phyloP scores from a whole-genome alignment of 2,888 invertebrate species.

The Galerucella calmariensis region DNA sequence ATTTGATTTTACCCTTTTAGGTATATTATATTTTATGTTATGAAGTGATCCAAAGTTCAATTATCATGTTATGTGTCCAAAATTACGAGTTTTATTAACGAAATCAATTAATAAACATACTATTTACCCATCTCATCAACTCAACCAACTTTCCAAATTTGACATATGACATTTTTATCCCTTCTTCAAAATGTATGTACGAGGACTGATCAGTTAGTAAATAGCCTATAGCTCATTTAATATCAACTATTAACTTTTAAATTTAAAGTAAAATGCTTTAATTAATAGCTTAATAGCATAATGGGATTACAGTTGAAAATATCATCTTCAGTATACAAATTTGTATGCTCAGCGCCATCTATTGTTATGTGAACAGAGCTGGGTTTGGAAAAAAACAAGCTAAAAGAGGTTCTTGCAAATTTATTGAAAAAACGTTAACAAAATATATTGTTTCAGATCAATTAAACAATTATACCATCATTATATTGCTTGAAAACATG shows the following conservation, averaged over 20 bases:
- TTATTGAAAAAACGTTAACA: constrained; percentile 27
- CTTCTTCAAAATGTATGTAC: not conserved
- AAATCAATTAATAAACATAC: not conserved
- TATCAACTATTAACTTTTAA: not conserved
- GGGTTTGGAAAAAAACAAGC: not conserved
- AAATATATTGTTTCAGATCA: constrained; percentile 19
- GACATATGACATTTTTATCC: not conserved
- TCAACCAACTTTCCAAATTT: not conserved
- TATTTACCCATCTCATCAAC: not conserved
- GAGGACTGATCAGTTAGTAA: not conserved
- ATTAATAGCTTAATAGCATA: too few relatives aligned
- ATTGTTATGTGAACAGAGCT: not conserved
- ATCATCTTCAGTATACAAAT: too few relatives aligned
- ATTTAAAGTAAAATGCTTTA: too few relatives aligned
- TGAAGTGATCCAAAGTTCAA: not conserved
- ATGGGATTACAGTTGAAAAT: too few relatives aligned
- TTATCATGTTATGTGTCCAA: not conserved
- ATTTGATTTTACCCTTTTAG: not conserved
- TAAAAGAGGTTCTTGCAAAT: constrained; percentile 17
- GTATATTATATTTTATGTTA: not conserved
- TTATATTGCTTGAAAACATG: constrained; percentile 4
- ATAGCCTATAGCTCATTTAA: too few relatives aligned
- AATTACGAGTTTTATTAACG: not conserved
- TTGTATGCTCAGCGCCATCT: not conserved
- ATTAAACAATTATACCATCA: constrained; percentile 6